phyloP scores from a whole-genome alignment of 2,888 invertebrate genomes.

The Drosophila maculinotata region DNA sequence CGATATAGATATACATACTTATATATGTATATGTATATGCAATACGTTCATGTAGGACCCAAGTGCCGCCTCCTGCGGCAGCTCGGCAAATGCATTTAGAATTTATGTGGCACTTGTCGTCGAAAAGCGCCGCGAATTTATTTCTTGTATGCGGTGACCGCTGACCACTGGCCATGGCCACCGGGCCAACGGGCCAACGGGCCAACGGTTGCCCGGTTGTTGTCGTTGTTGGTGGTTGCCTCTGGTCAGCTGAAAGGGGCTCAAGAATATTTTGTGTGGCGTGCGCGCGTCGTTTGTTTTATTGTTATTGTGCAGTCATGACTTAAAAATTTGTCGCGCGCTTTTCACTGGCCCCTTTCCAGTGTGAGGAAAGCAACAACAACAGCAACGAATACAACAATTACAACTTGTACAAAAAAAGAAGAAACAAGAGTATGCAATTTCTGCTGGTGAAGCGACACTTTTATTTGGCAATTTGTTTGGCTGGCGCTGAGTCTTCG shows the following conservation, averaged over 20 bases:
- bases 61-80: constrained; percentile 37
- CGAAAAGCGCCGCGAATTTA: constrained; percentile 79
- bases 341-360: constrained; percentile 40
- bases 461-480: constrained; percentile 79
- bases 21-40: background rate
- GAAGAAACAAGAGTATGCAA: constrained; percentile 48
- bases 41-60: constrained; percentile 4
- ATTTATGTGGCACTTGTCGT: constrained; percentile 79
- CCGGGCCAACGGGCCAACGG: constrained; percentile 34
- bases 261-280: constrained; percentile 74
- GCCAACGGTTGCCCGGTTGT: constrained; percentile 26
- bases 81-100: constrained; percentile 75
- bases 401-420: constrained; percentile 19
- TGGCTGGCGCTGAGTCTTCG: constrained; percentile 41
- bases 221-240: constrained; percentile 5
- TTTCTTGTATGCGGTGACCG: constrained; percentile 75
- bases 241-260: constrained; percentile 53
- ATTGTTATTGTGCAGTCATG: constrained; percentile 81
- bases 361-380: constrained; percentile 27
- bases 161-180: constrained; percentile 62
- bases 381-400: constrained; percentile 35
- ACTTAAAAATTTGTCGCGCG: constrained; percentile 78
- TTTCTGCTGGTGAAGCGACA: constrained; percentile 56
- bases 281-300: constrained; percentile 68
- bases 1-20: constrained; percentile 51